Evolutionary conservation across 2,113 vertebrate species (phyloP).

Genomic region (Empidonax alnorum): DNA sequence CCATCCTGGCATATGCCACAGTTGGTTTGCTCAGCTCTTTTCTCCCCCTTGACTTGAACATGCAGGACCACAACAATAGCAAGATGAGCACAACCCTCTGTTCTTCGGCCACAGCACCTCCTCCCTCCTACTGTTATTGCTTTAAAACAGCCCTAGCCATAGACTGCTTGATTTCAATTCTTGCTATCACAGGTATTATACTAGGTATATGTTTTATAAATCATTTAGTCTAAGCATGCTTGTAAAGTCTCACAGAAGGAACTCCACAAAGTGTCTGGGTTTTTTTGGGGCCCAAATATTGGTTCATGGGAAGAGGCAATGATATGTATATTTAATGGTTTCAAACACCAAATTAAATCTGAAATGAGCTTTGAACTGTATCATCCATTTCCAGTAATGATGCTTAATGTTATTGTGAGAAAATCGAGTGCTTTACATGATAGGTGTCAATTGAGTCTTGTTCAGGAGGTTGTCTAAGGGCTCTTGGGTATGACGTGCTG

Average conservation of each 20-base stretch:
- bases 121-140: background rate
- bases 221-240: background rate
- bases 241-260: background rate
- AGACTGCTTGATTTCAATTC: background rate
- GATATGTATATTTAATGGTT: conserved; percentile 13
- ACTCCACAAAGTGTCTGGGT: background rate
- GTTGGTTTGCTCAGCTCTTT: background rate
- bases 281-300: background rate
- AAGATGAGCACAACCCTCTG: background rate
- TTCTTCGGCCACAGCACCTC: background rate
- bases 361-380: conserved; percentile 26
- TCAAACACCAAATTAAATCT: background rate
- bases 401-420: background rate
- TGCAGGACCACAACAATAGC: background rate
- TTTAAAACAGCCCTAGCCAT: background rate
- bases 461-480: background rate
- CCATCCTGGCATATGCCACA: background rate
- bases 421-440: background rate
- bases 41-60: background rate
- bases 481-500: background rate
- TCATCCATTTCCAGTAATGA: conserved; percentile 32
- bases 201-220: conserved; percentile 37
- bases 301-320: background rate
- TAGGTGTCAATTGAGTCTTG: background rate
- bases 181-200: background rate